phyloP scores from a whole-genome alignment of 2,888 invertebrate species.

The Acleris sparsana region DNA sequence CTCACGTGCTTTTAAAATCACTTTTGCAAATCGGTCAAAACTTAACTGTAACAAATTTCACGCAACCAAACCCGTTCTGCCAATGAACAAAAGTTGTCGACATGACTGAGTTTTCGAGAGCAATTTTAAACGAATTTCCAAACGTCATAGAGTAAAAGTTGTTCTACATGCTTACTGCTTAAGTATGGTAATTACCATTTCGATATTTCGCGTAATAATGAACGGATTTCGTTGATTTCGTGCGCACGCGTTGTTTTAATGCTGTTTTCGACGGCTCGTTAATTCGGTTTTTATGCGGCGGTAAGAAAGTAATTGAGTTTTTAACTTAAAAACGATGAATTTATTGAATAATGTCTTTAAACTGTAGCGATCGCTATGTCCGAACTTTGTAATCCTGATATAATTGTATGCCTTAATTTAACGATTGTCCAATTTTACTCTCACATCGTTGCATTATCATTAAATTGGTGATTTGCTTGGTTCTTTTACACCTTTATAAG shows the following conservation, averaged over 20 bases:
- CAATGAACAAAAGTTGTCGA: slow-evolving; percentile 35
- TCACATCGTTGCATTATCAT: too few species aligned
- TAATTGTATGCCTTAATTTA: too few species aligned
- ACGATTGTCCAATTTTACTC: too few species aligned
- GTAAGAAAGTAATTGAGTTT: not conserved
- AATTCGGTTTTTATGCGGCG: not conserved
- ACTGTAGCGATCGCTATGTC: too few species aligned
- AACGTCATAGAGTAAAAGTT: slow-evolving; percentile 38
- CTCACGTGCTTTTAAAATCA: slow-evolving; percentile 15
- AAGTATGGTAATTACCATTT: slow-evolving; percentile 36
- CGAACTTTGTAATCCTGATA: too few species aligned
- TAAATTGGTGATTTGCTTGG: too few species aligned
- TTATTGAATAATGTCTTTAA: too few species aligned
- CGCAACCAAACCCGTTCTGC: slow-evolving; percentile 34
- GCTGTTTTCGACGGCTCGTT: slow-evolving; percentile 3
- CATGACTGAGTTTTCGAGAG: slow-evolving; percentile 31
- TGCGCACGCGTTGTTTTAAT: slow-evolving; percentile 11
- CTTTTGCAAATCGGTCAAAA: slow-evolving; percentile 35
- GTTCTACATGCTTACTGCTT: slow-evolving; percentile 36
- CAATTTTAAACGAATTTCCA: slow-evolving; percentile 37
- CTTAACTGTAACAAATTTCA: slow-evolving; percentile 38
- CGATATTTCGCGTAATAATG: slow-evolving; percentile 36
- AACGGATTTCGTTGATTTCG: slow-evolving; percentile 29
- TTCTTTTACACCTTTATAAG: too few species aligned
- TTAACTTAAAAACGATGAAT: not conserved